Evolutionary conservation across 2,797 vertebrate genomes (phyloP).

Genomic region (Eidolon dupreanum): DNA sequence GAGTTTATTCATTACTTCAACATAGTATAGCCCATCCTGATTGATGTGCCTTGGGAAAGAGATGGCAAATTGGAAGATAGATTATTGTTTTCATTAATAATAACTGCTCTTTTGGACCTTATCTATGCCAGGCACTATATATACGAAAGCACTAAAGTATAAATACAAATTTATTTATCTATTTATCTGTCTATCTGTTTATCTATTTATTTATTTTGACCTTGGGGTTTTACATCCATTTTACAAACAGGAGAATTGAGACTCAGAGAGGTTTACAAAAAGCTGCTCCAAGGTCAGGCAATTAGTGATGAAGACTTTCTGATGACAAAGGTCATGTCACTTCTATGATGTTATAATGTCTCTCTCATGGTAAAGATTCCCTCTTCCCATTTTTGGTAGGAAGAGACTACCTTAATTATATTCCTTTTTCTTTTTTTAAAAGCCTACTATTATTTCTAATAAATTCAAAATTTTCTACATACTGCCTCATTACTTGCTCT

Average conservation of each 20-base stretch:
- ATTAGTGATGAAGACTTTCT: not conserved
- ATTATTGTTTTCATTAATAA: conserved; percentile 27
- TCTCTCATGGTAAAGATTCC: not conserved
- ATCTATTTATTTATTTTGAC: not conserved
- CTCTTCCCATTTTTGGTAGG: not conserved
- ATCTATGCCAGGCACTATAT: not conserved
- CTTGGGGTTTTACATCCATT: not conserved
- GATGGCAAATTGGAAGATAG: not conserved
- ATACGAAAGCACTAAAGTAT: not conserved
- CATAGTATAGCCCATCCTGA: not conserved
- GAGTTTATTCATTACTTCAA: not conserved
- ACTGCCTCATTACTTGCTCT: conserved; percentile 19
- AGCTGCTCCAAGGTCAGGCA: not conserved
- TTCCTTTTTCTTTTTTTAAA: conserved; percentile 37
- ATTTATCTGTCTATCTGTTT: not conserved
- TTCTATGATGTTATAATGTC: not conserved
- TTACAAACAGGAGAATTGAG: not conserved
- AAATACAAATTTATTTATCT: not conserved
- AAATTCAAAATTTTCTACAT: conserved; percentile 23
- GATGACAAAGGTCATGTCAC: not conserved
- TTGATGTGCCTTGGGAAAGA: not conserved
- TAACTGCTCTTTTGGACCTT: not conserved
- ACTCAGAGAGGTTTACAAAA: not conserved
- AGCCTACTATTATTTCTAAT: conserved; percentile 36
- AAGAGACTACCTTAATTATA: not conserved